Base-by-base conservation (phyloP, 2,888 invertebrate species). In the Odontocerum albicorne region DNA sequence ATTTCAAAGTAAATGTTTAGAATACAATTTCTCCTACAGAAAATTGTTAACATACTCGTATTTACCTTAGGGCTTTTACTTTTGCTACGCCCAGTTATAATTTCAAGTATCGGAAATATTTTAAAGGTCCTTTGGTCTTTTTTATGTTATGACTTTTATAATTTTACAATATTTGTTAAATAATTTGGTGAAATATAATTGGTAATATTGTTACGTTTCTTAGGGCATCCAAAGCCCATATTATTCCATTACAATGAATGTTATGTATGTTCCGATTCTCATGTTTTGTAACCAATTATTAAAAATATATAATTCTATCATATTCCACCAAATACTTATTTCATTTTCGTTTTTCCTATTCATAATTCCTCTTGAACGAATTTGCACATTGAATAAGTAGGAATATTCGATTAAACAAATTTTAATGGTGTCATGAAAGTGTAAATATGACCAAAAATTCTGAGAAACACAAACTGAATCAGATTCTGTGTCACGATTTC, bases 201-300 rank as follows among this genome's bases (percentile, higher is more conserved):
- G 27, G 33, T 16, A 36, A 32, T 46, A 53, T 43, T 47, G 43
- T 55, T 52, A 42, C 27, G 21, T 49, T 44, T 55, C 43, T 42
- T 43, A 43, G 35, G 27, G 51, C 20, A 33, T 36, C 21, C 22
- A 42, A 43, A 20, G 35, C 47, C 47, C 52, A 52, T 31, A 39
- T 43, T 49, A 53, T 55, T 51, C 45, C 44, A 58, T 46, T 57
- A 36, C 47, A 42, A 51, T 19, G 36, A 46, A 33, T 50, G 43
- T 45, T 47, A 53, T 43, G 32, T 53, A 53, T 57, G 42, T 44
- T 49, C 35, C 52, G 55, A 51, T 55, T 55, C 52, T 50, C 46
- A 54, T 54, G 72, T 75, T n/a, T 75, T 77, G 76, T 77, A 77
- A 77, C 72, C 74, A 74, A 73, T 71, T 74, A 75, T 75, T 71